phyloP scores from a whole-genome alignment of 1,140 invertebrate species.

The Drosophila guanche region DNA sequence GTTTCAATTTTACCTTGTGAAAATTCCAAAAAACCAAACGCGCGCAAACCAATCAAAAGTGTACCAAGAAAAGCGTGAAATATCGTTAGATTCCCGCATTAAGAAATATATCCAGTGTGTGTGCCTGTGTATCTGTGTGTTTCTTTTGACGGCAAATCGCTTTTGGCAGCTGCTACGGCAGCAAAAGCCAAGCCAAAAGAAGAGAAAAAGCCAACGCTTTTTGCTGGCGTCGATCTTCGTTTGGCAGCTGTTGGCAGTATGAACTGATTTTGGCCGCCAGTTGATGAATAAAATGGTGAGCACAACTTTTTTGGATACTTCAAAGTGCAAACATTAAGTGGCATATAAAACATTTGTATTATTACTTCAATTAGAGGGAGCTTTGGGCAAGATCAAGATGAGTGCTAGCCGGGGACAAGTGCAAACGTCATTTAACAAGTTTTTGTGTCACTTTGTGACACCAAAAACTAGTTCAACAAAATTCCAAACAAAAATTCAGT shows the following conservation, averaged over 20 bases:
- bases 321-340: constrained; percentile 50
- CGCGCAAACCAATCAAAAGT: constrained; percentile 64
- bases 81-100: constrained; percentile 49
- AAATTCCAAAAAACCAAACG: constrained; percentile 67
- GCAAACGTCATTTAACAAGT: constrained; percentile 1
- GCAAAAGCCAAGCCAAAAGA: constrained; percentile 44
- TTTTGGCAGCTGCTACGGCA: constrained; percentile 65
- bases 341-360: constrained; percentile 34
- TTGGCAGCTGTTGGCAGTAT: constrained; percentile 80
- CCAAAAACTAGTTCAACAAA: background rate
- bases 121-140: constrained; percentile 42
- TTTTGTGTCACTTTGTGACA: no score
- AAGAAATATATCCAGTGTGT: constrained; percentile 47
- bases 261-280: constrained; percentile 78
- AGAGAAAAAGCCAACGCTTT: constrained; percentile 46
- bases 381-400: background rate
- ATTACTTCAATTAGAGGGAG: background rate
- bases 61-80: constrained; percentile 62
- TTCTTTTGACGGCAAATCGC: constrained; percentile 55
- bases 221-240: constrained; percentile 67
- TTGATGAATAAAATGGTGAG: constrained; percentile 79
- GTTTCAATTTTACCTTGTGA: constrained; percentile 69
- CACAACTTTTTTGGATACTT: constrained; percentile 30
- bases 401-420: background rate
- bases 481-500: background rate